A percentile compares a stretch with the other conserved stretches of the same genome.
Evolutionary conservation across 2,113 vertebrate species (phyloP).

Genomic region (Pipa parva): DNA sequence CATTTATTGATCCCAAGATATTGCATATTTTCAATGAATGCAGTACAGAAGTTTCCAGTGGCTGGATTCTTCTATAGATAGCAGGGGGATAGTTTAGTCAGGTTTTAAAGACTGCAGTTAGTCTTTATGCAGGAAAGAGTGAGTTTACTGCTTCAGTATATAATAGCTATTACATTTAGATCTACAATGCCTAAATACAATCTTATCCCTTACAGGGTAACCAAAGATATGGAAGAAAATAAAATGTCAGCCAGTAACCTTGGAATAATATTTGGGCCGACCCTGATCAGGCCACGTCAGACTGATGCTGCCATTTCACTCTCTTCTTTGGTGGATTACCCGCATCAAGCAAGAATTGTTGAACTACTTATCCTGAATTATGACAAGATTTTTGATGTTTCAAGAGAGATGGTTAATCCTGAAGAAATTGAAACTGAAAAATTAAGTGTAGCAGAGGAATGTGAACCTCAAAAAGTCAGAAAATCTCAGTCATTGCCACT

Average conservation of each 20-base stretch:
- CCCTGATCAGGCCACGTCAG: slow-evolving; percentile 87
- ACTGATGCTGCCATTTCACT: slow-evolving; percentile 83
- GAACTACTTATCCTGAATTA: slow-evolving; percentile 88
- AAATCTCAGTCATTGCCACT: slow-evolving; percentile 71
- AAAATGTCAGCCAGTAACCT: slow-evolving; percentile 97
- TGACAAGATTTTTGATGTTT: slow-evolving; percentile 85
- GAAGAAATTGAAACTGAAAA: slow-evolving; percentile 51
- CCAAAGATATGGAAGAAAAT: slow-evolving; percentile 85
- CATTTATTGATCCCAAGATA: too few species aligned
- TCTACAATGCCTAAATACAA: too few species aligned
- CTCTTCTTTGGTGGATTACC: slow-evolving; percentile 92
- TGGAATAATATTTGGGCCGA: slow-evolving; percentile 95
- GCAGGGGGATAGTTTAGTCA: too few species aligned
- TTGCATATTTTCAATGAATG: too few species aligned
- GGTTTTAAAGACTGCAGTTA: too few species aligned
- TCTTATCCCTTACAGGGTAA: slow-evolving; percentile 68
- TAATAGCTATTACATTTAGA: too few species aligned
- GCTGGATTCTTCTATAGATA: too few species aligned
- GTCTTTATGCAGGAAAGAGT: too few species aligned
- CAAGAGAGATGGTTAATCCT: slow-evolving; percentile 62
- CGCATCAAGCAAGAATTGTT: slow-evolving; percentile 86
- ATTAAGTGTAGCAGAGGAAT: slow-evolving; percentile 65
- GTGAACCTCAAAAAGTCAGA: slow-evolving; percentile 67
- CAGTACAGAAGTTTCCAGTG: too few species aligned
- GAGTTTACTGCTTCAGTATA: too few species aligned